phyloP scores from a whole-genome alignment of 2,113 vertebrate species.

The Bagarius yarrelli region DNA sequence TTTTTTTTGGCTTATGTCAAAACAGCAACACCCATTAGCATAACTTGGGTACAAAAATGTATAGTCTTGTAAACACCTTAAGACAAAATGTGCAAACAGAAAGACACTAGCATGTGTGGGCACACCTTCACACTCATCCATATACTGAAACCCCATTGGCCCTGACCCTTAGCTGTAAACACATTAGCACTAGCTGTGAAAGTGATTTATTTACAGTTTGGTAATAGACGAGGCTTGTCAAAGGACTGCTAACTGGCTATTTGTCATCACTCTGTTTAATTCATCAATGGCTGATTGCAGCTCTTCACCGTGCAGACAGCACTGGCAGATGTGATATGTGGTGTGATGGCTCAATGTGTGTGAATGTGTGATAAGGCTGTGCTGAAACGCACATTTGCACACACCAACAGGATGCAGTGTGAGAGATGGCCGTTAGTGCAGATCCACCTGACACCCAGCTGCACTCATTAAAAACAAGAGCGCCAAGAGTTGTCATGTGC shows the following conservation, averaged over 20 bases:
- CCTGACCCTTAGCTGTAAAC: slow-evolving; percentile 55
- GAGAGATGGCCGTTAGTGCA: slow-evolving; percentile 1
- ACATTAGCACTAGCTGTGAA: slow-evolving; percentile 51
- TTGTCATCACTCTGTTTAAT: slow-evolving; percentile 66
- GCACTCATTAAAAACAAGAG: not conserved
- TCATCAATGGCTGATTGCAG: slow-evolving; percentile 57
- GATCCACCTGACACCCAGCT: slow-evolving; percentile 9
- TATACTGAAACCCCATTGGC: slow-evolving; percentile 34
- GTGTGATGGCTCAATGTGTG: slow-evolving; percentile 63
- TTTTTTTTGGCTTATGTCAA: not conserved
- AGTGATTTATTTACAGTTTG: slow-evolving; percentile 69
- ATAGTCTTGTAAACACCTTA: slow-evolving; percentile 1
- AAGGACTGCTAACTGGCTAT: slow-evolving; percentile 60
- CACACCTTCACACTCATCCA: slow-evolving; percentile 19
- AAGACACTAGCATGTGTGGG: not conserved
- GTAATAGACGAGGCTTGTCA: slow-evolving; percentile 67
- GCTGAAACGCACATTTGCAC: slow-evolving; percentile 31
- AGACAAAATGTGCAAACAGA: slow-evolving; percentile 9
- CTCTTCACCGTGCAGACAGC: slow-evolving; percentile 42
- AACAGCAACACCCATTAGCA: not conserved
- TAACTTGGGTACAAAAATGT: not conserved
- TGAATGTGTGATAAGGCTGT: slow-evolving; percentile 57
- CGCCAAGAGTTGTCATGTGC: slow-evolving; percentile 7
- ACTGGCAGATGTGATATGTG: slow-evolving; percentile 50
- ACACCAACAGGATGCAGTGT: not conserved